phyloP scores from a whole-genome alignment of 2,797 vertebrate species.

The Diplodus sargus region DNA sequence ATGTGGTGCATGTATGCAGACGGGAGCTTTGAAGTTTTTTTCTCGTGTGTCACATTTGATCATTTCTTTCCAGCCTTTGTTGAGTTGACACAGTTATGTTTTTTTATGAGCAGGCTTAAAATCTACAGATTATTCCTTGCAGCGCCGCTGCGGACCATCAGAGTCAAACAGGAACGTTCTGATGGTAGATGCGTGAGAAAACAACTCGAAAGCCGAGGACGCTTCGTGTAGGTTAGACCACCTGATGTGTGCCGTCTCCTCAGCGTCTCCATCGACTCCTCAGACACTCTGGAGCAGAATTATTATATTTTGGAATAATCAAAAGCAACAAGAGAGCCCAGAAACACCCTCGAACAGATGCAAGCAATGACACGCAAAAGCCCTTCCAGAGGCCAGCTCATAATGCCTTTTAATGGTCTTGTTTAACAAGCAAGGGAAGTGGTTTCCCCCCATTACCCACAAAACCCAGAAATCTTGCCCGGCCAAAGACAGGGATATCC shows the following conservation, averaged over 20 bases:
- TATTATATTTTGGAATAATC: slow-evolving; percentile 67
- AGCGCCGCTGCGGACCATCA: background rate
- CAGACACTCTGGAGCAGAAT: slow-evolving; percentile 50
- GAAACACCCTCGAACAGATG: slow-evolving; percentile 79
- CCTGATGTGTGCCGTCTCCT: slow-evolving; percentile 6
- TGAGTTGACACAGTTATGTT: background rate
- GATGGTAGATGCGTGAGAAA: background rate
- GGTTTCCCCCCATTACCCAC: slow-evolving; percentile 82
- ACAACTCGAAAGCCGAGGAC: background rate
- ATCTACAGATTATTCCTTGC: background rate
- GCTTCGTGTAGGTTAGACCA: background rate
- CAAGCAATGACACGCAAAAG: slow-evolving; percentile 79
- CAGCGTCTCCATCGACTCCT: slow-evolving; percentile 44
- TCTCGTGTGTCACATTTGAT: slow-evolving; percentile 38
- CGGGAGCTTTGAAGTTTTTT: slow-evolving; percentile 62
- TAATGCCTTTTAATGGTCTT: slow-evolving; percentile 85
- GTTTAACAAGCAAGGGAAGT: slow-evolving; percentile 87
- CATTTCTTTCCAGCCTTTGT: background rate
- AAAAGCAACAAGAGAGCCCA: slow-evolving; percentile 67
- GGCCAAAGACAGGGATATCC: slow-evolving; percentile 81
- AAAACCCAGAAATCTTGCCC: slow-evolving; percentile 77
- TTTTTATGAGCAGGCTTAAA: background rate
- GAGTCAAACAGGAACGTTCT: background rate
- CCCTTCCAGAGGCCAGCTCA: slow-evolving; percentile 70
- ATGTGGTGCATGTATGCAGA: slow-evolving; percentile 39